Base-by-base conservation (phyloP, 2,113 vertebrate species). In the Clinocottus analis region DNA sequence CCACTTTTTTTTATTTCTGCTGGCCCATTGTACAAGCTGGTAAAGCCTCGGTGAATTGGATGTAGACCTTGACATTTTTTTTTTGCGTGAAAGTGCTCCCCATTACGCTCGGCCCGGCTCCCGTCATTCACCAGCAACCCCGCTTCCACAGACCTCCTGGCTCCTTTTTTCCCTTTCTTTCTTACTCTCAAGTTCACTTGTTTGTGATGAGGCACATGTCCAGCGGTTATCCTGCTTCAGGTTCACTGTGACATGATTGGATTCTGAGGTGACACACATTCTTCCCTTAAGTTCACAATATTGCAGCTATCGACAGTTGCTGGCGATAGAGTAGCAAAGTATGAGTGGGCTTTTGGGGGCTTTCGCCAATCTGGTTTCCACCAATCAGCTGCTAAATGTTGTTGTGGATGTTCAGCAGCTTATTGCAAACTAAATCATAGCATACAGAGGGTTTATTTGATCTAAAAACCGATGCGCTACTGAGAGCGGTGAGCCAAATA, bases 71-170 rank as follows among this genome's bases (percentile, higher is more conserved):
- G 71, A 67, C 51, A 41, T 21, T 59, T 73, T n/a, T n/a, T 73
- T 13, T 60, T 70, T 77, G 72, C 49, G 75, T 77, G 39, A 56
- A 37, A 33, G 27, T 76, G 71, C 61, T 75, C 13, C 21, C 39
- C 23, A 72, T 85, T 82, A 78, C 72, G 29, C 21, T 39, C 72
- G n/a, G 49, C 56, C 65, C 64, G 31, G 62, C 83, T 79, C 77
- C 33, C 51, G 55, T 66, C 67, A 77, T 74, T 76, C 77, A 59
- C 55, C 27, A 41, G 60, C 25, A 27, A 29, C 8, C 37, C 33
- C 21, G 68, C 73, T 53, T 62, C 65, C 49, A 35, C 69, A 45
- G 55, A 64, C 75, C 68, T 45, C 73, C 64, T 16, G 35, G 75
- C 69, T 33, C 9, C 27, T n/a, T 53, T 68, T 77, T 79, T 68